Evolutionary conservation across 2,113 vertebrate genomes (phyloP), one percentile per base, ranked within the genome.

Genomic region (Lepisosteus osseus): DNA sequence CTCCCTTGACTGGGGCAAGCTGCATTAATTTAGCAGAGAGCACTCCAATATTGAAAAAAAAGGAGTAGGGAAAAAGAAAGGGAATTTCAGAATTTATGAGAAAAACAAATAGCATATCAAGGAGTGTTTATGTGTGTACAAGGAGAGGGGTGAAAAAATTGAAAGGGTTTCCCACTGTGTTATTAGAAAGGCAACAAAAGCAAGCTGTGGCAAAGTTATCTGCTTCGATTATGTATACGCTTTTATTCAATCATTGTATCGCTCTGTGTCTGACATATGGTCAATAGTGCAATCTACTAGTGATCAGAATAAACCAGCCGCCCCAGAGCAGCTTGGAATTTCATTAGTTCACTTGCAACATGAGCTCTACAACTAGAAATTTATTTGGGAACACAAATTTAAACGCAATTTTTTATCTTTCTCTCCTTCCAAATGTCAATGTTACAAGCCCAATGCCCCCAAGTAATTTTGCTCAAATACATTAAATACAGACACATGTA

Each of bases 241-340:
- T 91, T 95, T 95, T 95, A 94, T 95, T 95, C 92, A 94, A 94
- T 96, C 94, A 94, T 87, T 75, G 89, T 82, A 86, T 92, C 62
- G 80, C 87, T 90, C 87, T 59, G 62, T 83, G 81, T 80, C 90
- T 96, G 95, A 96, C 94, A 91, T 87, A 94, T 96, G 95, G 92
- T 97, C 95, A 97, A 97, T 97, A 96, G 89, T 90, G 93, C 93
- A 97, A 95, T 97, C 93, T 96, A 90, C 84, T 84, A 80, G 89
- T 90, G 91, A 95, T 96, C 92, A 94, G 92, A 94, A 93, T 92
- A 93, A 92, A 92, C 80, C 92, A 93, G 90, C 90, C 89, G 84
- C 87, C 85, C 88, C 80, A 73, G 89, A 91, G 83, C 93, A 91
- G 92, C 89, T 90, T 90, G 89, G 92, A 94, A 95, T 96, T 94